Percentiles rank a stretch among this genome's conserved stretches.
Evolutionary conservation across 2,113 vertebrate species (phyloP).

Genomic region (Ranitomeya imitator): DNA sequence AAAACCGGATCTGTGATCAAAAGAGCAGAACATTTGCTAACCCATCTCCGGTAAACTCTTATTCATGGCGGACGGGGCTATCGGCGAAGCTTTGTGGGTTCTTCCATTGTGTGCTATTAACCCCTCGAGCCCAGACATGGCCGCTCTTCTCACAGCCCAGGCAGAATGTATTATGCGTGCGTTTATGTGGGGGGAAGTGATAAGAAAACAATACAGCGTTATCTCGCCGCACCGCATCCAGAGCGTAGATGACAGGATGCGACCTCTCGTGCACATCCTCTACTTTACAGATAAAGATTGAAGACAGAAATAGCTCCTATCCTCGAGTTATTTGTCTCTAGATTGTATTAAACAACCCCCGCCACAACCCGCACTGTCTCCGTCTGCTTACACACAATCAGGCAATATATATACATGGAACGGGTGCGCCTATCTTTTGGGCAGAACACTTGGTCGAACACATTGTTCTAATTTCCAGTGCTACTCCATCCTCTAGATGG

Average conservation of each 20-base stretch:
- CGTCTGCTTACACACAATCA: background rate
- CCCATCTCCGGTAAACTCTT: too few relatives aligned
- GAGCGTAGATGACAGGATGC: constrained; percentile 27
- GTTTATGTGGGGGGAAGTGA: constrained; percentile 32
- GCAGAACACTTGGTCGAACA: too few relatives aligned
- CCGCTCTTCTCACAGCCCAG: background rate
- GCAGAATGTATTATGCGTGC: background rate
- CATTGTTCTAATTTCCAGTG: too few relatives aligned
- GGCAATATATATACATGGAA: background rate
- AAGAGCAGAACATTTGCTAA: too few relatives aligned
- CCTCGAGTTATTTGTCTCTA: background rate
- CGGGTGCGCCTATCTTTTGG: background rate
- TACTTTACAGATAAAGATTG: constrained; percentile 41
- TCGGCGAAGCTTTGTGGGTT: too few relatives aligned
- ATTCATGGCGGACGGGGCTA: too few relatives aligned
- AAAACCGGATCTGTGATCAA: too few relatives aligned
- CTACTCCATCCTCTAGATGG: background rate
- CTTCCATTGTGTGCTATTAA: background rate
- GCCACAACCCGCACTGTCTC: background rate
- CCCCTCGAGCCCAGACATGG: background rate
- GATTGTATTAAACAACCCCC: background rate
- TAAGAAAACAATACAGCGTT: constrained; percentile 54
- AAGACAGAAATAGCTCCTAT: constrained; percentile 12
- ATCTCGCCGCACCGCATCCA: constrained; percentile 33
- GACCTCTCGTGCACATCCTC: constrained; percentile 46